Percentiles rank a stretch among this genome's conserved stretches.
phyloP scores from a whole-genome alignment of 2,113 vertebrate genomes.

The Heliornis fulica region DNA sequence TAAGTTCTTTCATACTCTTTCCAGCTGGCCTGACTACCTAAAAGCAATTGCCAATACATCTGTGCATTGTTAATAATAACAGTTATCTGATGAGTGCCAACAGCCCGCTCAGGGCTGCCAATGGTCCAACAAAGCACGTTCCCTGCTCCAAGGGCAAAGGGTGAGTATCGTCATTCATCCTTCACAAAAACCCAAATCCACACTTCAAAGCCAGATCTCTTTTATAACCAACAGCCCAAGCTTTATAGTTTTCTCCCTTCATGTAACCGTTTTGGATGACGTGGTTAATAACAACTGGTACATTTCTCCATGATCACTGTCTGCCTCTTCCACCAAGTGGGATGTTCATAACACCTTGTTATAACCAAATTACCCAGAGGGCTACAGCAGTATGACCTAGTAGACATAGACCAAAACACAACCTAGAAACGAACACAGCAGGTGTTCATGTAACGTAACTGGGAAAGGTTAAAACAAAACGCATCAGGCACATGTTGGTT shows the following conservation, averaged over 20 bases:
- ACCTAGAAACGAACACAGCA: not conserved
- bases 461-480: not conserved
- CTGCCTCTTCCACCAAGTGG: not conserved
- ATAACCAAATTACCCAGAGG: not conserved
- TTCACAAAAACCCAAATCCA: constrained; percentile 3
- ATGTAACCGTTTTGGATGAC: not conserved
- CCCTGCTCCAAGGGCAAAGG: constrained; percentile 1
- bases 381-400: not conserved
- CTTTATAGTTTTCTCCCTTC: not conserved
- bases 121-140: not conserved
- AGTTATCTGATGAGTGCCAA: not conserved
- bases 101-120: not conserved
- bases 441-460: too few species aligned
- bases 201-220: not conserved
- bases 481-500: accelerated
- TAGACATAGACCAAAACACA: not conserved
- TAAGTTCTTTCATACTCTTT: not conserved
- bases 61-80: constrained; percentile 31
- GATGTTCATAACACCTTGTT: not conserved
- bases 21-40: constrained; percentile 25
- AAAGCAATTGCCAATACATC: constrained; percentile 21
- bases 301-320: not conserved
- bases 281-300: not conserved
- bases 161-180: not conserved
- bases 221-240: not conserved